Evolutionary conservation across 2,797 vertebrate genomes (phyloP).

Genomic region (Pangasius macronema): DNA sequence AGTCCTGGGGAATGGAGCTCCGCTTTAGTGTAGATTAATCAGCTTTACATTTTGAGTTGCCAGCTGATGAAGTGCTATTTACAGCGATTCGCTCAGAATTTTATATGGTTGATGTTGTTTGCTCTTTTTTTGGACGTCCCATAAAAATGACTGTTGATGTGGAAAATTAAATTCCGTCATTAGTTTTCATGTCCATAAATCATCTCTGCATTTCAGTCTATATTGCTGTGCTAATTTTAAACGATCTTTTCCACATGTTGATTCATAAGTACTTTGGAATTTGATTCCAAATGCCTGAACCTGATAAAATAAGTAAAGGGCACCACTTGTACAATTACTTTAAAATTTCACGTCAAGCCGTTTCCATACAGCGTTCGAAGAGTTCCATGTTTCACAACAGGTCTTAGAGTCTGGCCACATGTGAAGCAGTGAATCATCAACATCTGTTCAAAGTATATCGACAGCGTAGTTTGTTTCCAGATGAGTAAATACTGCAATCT

Average conservation of each 20-base stretch:
- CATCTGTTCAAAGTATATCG: neutral
- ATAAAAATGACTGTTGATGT: slow-evolving; percentile 29
- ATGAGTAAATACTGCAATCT: neutral
- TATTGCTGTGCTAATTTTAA: neutral
- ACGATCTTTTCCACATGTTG: neutral
- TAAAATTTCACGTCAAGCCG: neutral
- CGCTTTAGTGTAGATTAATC: slow-evolving; percentile 46
- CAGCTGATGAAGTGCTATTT: slow-evolving; percentile 26
- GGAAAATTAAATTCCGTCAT: slow-evolving; percentile 36
- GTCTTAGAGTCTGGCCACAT: neutral
- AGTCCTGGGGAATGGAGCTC: neutral
- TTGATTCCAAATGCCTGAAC: neutral
- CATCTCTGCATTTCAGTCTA: neutral
- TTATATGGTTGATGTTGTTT: slow-evolving; percentile 16
- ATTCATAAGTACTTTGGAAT: neutral
- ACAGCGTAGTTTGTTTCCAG: neutral
- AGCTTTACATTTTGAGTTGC: slow-evolving; percentile 53
- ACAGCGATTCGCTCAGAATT: slow-evolving; percentile 46
- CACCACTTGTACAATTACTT: neutral
- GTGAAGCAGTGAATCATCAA: neutral
- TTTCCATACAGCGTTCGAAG: neutral
- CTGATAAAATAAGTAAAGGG: neutral
- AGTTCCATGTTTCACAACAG: neutral
- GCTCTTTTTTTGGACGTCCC: slow-evolving; percentile 27
- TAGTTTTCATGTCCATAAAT: slow-evolving; percentile 9